Conservation (phyloP, 30 jellyfish, hydroid and myxozoan genomes). For the Morbakka virulenta region DNA sequence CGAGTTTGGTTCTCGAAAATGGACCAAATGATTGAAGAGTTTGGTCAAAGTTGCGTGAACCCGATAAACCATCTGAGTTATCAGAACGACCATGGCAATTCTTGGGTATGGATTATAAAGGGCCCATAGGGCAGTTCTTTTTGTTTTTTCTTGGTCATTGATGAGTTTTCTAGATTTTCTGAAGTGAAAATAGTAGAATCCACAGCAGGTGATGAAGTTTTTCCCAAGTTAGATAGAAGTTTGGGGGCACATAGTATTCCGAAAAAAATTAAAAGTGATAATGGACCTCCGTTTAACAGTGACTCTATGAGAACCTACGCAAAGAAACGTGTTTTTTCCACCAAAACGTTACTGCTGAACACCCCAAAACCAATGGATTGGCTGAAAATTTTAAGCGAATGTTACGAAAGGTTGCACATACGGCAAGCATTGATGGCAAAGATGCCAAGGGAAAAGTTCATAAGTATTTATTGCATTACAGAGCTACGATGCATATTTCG, state of each 20-base stretch:
- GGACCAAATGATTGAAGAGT: too few relatives aligned
- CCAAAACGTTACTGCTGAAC: slow-evolving; percentile 15
- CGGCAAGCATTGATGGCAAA: slow-evolving; percentile 26
- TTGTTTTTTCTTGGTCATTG: slow-evolving; percentile 6
- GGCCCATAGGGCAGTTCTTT: slow-evolving; percentile 7
- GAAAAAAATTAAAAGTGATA: slow-evolving; percentile 6
- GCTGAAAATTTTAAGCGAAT: slow-evolving; percentile 35
- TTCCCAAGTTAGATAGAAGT: too few relatives aligned
- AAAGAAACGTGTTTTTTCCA: slow-evolving; percentile 24
- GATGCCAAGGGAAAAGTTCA: slow-evolving; percentile 33
- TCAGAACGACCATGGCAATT: slow-evolving; percentile 25
- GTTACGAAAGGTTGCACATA: slow-evolving; percentile 1
- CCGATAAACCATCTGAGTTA: too few relatives aligned
- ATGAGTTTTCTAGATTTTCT: slow-evolving; percentile 12
- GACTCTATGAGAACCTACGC: too few relatives aligned
- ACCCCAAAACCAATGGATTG: slow-evolving; percentile 18
- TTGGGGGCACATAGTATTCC: slow-evolving; percentile 13
- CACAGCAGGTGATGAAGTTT: slow-evolving; percentile 21
- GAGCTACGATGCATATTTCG: slow-evolving; percentile 4
- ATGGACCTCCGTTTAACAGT: too few relatives aligned
- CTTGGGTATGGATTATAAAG: slow-evolving; percentile 13
- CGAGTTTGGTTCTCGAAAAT: slow-evolving; percentile 11
- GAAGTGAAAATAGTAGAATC: slow-evolving; percentile 5
- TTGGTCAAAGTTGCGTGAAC: too few relatives aligned
- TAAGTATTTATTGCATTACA: slow-evolving; percentile 14